These are phyloP conservation scores for Fistularia commersonii DNA, from an alignment of 2,797 vertebrate species.

Conservation along the genomic window DNA sequence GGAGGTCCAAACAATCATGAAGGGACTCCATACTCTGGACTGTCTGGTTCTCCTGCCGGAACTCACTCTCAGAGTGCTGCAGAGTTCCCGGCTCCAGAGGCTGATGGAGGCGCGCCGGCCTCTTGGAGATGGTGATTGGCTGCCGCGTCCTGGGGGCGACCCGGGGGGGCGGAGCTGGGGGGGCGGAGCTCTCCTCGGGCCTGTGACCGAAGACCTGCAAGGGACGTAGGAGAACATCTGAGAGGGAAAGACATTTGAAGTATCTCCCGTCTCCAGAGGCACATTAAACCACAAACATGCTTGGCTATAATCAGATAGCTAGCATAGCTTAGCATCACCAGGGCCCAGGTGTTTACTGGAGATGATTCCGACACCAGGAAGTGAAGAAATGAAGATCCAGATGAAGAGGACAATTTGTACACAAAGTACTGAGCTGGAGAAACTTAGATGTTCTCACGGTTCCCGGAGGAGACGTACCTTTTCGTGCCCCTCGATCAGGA, in stretches of 20 bases:
- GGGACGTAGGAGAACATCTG: slow-evolving; percentile 3
- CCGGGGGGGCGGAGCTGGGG: slow-evolving; percentile 88
- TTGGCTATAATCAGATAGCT: not conserved
- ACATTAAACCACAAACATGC: too few relatives aligned
- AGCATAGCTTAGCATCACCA: not conserved
- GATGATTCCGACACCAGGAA: too few relatives aligned
- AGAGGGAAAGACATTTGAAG: too few relatives aligned
- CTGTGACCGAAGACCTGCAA: slow-evolving; percentile 86
- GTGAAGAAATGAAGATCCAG: too few relatives aligned
- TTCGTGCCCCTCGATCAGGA: slow-evolving; percentile 89
- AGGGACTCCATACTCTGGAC: not conserved
- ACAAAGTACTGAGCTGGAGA: too few relatives aligned
- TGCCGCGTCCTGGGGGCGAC: slow-evolving; percentile 87
- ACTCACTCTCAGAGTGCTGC: slow-evolving; percentile 83
- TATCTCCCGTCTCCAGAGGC: too few relatives aligned
- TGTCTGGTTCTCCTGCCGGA: slow-evolving; percentile 37
- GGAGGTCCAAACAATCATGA: too few relatives aligned
- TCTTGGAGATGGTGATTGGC: slow-evolving; percentile 97
- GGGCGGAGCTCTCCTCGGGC: slow-evolving; percentile 83
- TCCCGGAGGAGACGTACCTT: slow-evolving; percentile 74
- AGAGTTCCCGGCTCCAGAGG: slow-evolving; percentile 67
- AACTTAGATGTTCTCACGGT: too few relatives aligned
- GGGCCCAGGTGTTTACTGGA: too few relatives aligned
- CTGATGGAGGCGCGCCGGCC: slow-evolving; percentile 80
- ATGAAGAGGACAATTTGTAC: too few relatives aligned